Conservation (phyloP, 2,888 invertebrate species). For the Drosophila nigritarsus region DNA sequence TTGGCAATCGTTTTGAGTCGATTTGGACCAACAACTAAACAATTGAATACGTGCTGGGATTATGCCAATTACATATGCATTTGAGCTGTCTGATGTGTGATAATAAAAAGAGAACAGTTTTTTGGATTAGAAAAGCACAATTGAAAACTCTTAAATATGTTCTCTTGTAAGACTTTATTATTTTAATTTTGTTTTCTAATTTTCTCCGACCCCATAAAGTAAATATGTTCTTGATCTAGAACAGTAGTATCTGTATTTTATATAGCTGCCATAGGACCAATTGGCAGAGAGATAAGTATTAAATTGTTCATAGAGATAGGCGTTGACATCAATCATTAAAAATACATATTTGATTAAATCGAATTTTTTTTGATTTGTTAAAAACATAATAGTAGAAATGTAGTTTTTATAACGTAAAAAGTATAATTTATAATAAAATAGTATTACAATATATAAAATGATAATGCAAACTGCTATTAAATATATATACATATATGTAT, state of each 20-base stretch:
- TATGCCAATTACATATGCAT: not conserved
- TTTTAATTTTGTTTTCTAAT: not conserved
- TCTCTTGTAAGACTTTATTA: not conserved
- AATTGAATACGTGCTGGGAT: slow-evolving; percentile 33
- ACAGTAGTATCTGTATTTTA: not conserved
- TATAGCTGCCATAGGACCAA: not conserved
- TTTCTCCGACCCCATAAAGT: not conserved
- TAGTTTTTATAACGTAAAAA: not conserved
- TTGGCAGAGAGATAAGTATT: not conserved
- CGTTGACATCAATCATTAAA: not conserved
- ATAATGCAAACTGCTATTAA: not conserved
- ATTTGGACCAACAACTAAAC: slow-evolving; percentile 27
- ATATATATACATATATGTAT: no score
- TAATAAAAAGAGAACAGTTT: not conserved
- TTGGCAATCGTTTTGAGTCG: slow-evolving; percentile 46
- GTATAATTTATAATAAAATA: not conserved
- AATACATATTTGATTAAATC: not conserved
- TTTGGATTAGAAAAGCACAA: not conserved
- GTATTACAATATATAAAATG: not conserved
- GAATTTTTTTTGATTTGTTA: not conserved
- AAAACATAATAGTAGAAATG: not conserved
- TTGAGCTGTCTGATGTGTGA: not conserved
- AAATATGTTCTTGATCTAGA: not conserved
- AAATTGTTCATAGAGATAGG: not conserved
- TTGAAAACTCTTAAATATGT: not conserved